Evolutionary conservation across 1,140 invertebrate species (phyloP).

Genomic region (Scaptomyza montana): DNA sequence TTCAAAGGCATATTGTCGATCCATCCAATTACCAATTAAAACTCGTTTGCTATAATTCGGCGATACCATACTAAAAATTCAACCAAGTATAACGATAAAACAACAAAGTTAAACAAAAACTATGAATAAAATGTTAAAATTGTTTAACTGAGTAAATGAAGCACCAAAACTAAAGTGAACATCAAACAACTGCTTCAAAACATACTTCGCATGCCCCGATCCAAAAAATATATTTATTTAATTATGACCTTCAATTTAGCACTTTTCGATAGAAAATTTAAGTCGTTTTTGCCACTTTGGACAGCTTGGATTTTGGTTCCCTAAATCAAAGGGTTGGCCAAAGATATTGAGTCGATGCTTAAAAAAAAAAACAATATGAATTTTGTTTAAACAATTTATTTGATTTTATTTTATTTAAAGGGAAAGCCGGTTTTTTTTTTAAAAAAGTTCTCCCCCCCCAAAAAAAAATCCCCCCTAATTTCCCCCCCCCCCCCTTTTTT

Average conservation of each 20-base stretch:
- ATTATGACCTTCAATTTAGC: constrained; percentile 3
- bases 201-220: neutral
- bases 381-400: no score
- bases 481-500: no score
- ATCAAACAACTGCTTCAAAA: constrained; percentile 10
- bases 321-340: no score
- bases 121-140: neutral
- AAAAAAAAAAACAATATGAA: no score
- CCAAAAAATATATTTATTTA: neutral
- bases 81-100: neutral
- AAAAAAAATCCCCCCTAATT: no score
- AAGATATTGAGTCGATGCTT: no score
- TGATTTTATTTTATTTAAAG: no score
- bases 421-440: no score
- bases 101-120: neutral
- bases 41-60: constrained; percentile 45
- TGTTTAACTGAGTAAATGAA: neutral
- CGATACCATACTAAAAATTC: constrained; percentile 27
- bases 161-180: constrained; percentile 4
- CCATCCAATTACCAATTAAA: constrained; percentile 62
- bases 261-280: neutral
- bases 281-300: neutral
- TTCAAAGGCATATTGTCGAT: constrained; percentile 47
- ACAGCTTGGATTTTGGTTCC: constrained; percentile 5
- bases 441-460: no score